phyloP scores from a whole-genome alignment of 2,113 vertebrate species.

The Takifugu flavidus region DNA sequence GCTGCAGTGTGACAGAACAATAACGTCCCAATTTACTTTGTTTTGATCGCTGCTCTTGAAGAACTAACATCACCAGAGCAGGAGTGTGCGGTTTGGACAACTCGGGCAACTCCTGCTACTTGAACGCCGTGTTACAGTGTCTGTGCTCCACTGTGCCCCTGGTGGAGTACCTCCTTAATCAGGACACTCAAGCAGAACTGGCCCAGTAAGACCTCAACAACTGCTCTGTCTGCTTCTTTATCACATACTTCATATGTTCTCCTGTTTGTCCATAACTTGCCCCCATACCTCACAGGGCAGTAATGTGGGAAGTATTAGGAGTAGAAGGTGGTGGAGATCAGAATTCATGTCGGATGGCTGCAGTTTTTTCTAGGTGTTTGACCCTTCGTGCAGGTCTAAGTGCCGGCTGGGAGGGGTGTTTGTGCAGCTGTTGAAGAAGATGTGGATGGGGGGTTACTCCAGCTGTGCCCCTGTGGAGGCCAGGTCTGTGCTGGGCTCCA shows the following conservation, averaged over 20 bases:
- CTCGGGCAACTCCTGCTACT: conserved; percentile 84
- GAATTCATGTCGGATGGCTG: too few relatives aligned
- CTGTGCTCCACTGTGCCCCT: conserved; percentile 77
- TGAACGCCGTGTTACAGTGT: conserved; percentile 82
- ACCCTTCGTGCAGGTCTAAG: conserved; percentile 52
- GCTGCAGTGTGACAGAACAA: too few relatives aligned
- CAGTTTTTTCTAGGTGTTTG: neutral
- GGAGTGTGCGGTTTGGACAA: conserved; percentile 81
- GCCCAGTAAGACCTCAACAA: conserved; percentile 61
- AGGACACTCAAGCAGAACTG: conserved; percentile 63
- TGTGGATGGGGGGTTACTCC: conserved; percentile 78
- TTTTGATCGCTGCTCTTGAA: conserved; percentile 12
- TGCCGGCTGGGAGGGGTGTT: conserved; percentile 69
- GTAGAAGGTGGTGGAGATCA: too few relatives aligned
- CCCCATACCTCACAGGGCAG: neutral
- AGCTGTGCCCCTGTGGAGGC: conserved; percentile 73
- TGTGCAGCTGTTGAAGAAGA: conserved; percentile 73
- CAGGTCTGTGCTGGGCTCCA: conserved; percentile 61
- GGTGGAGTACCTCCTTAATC: conserved; percentile 78
- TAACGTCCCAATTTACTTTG: too few relatives aligned
- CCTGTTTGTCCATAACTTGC: too few relatives aligned
- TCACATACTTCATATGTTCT: too few relatives aligned
- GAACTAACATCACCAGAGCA: conserved; percentile 12
- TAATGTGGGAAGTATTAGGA: too few relatives aligned
- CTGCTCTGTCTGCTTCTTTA: too few relatives aligned